Conservation (phyloP, 2,888 invertebrate genomes). For the Pristionchus exspectatus region DNA sequence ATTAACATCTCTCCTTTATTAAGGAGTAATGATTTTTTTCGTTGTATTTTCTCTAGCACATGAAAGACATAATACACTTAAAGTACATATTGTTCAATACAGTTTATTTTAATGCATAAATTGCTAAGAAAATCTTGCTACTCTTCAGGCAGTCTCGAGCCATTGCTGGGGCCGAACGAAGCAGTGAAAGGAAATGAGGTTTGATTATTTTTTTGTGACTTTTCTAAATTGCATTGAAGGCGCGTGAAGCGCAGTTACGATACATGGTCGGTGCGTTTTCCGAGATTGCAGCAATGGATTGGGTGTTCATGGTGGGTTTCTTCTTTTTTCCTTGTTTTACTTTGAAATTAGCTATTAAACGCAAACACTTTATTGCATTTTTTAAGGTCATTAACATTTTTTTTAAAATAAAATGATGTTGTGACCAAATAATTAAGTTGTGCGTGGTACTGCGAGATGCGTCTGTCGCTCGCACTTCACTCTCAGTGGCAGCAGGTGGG, state of each 20-base stretch:
- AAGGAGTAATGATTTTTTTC: too few species aligned
- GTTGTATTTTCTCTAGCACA: background rate
- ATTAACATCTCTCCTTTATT: too few species aligned
- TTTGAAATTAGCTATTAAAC: background rate
- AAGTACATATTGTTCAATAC: too few species aligned
- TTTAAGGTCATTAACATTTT: background rate
- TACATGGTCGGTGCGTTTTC: slow-evolving; percentile 67
- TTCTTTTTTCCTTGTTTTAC: background rate
- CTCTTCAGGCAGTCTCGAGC: slow-evolving; percentile 29
- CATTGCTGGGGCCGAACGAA: slow-evolving; percentile 38
- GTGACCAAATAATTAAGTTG: slow-evolving; percentile 59
- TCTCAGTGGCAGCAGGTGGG: slow-evolving; percentile 41
- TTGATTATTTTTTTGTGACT: background rate
- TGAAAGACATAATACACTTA: too few species aligned
- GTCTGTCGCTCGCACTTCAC: slow-evolving; percentile 61
- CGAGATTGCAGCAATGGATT: slow-evolving; percentile 70
- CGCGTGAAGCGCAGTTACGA: slow-evolving; percentile 59
- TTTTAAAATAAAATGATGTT: background rate
- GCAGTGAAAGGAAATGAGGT: slow-evolving; percentile 48
- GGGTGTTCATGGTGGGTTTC: slow-evolving; percentile 69
- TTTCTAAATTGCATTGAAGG: background rate
- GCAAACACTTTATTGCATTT: too few species aligned
- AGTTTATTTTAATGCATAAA: too few species aligned
- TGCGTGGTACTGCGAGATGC: slow-evolving; percentile 73
- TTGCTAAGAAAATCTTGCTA: background rate